Evolutionary conservation across 2,113 vertebrate species (phyloP).

Genomic region (Macroglossus sobrinus): DNA sequence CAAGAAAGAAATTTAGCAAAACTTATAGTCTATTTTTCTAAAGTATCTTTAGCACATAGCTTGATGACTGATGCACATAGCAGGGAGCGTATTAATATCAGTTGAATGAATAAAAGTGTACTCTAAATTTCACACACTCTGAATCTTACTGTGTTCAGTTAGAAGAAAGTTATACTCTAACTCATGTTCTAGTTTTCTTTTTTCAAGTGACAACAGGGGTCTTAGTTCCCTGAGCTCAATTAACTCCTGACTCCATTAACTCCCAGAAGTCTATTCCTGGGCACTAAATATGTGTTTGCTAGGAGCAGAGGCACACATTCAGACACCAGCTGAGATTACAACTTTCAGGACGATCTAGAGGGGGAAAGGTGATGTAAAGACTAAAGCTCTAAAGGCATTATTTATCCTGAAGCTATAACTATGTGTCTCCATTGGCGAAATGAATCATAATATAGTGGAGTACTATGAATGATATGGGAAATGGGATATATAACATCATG

Average conservation of each 20-base stretch:
- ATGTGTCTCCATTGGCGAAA: not conserved
- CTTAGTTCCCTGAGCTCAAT: not conserved
- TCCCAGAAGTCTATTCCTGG: not conserved
- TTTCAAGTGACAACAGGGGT: not conserved
- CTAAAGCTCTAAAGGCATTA: not conserved
- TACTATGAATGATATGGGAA: not conserved
- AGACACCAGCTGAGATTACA: not conserved
- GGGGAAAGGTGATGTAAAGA: not conserved
- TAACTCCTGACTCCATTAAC: conserved; percentile 15
- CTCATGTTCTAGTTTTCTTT: not conserved
- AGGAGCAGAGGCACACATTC: not conserved
- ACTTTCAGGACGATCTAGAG: not conserved
- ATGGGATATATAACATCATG: not conserved
- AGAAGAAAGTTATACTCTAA: not conserved
- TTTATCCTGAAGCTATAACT: not conserved
- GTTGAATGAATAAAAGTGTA: not conserved
- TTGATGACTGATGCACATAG: fast-evolving
- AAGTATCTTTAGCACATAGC: not conserved
- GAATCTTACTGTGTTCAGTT: not conserved
- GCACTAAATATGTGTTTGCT: not conserved
- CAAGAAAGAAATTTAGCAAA: not conserved
- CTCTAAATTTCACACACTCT: not conserved
- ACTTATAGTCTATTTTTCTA: not conserved
- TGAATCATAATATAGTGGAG: not conserved
- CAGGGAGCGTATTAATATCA: not conserved